Evolutionary conservation across 2,797 vertebrate species (phyloP), one percentile per base, ranked within the genome.

Genomic region (Cryptoprocta ferox): DNA sequence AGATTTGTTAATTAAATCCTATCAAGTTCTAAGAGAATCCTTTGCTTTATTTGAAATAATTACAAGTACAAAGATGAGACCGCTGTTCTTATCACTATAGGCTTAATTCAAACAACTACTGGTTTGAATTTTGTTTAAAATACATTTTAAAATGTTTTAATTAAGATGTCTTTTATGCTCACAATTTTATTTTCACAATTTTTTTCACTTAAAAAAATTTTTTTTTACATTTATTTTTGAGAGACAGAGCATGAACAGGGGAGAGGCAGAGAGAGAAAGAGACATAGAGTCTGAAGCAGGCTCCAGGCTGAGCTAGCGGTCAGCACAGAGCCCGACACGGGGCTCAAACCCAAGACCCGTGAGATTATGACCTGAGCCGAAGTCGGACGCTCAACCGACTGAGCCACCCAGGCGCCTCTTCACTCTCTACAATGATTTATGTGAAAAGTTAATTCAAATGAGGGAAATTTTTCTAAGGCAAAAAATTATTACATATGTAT

Each of bases 31-130:
- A 6, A 94, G 30, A 93, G 37, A 95, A 85, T 66, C 10, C n/a
- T n/a, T 89, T 91, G n/a, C 28, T 75, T 75, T 93, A 87, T 73
- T 94, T 95, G 56, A 89, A 96, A 71, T 59, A 81, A 91, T 82
- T 93, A 92, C 21, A 95, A 84, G 93, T 50, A 30, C 75, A 92
- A 92, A 83, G 53, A 71, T 48, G 12, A 45, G 42, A 53, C 35
- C 79, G 10, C 39, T 88, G 37, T 42, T 90, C 8, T 78, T 81
- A 81, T 39, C 59, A 84, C 71, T 75, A 53, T 30, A 91, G 61
- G 21, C 53, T 91, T 88, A 94, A 80, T 48, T 78, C 28, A 96
- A 92, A 81, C 5, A 95, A 68, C 19, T 53, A 42, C 75, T 83
- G 61, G 56, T 53, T 30, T 94, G 13, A 66, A 63, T 91, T 86